Base-by-base conservation (phyloP, 2,888 invertebrate species). In the Hylaea fasciaria region DNA sequence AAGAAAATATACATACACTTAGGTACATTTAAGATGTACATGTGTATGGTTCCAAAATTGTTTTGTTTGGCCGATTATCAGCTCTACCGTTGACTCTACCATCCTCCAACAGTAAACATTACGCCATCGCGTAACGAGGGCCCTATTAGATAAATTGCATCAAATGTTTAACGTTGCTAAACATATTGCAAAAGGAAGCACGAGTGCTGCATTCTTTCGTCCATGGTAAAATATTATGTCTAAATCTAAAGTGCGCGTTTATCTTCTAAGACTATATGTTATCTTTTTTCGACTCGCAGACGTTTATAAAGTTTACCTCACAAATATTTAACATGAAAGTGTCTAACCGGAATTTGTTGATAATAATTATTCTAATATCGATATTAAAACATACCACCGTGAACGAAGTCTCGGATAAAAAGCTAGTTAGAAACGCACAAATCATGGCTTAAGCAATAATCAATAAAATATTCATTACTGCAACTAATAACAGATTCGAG, bases 141-240 rank as follows among this genome's bases (percentile, higher is more conserved):
- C 52, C 46, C 45, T 62, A 57, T 57, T 55, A 66, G 66, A 68
- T 64, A 68, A 61, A 57, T 66, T 61, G 57, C 51, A 64, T 66
- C 58, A 59, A 59, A 59, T 61, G 64, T 61, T 57, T 59, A 50
- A 44, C 47, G 46, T 63, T 61, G 51, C 63, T 53, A 54, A 63
- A 64, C 51, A 53, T n/a, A 22, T 67, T 67, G 47, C 58, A 45
- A 50, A 57, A 64, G 43, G 11, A 22, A 29, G 41, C 57, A 65
- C 13, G 13, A 12, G 45, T 39, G 17, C 40, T 50, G 57, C 51
- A 46, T 37, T 51, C 50, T 46, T 46, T 40, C 51, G 11, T 39
- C 48, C 41, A 52, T 17, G 13, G 39, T 51, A 45, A 1, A 28
- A 40, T 22, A n/a, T 57, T 57, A n/a, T n/a, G n/a, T n/a, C n/a